Evolutionary conservation across 2,797 vertebrate genomes (phyloP), one percentile per base, ranked within the genome.

Genomic region (Cryptoprocta ferox): DNA sequence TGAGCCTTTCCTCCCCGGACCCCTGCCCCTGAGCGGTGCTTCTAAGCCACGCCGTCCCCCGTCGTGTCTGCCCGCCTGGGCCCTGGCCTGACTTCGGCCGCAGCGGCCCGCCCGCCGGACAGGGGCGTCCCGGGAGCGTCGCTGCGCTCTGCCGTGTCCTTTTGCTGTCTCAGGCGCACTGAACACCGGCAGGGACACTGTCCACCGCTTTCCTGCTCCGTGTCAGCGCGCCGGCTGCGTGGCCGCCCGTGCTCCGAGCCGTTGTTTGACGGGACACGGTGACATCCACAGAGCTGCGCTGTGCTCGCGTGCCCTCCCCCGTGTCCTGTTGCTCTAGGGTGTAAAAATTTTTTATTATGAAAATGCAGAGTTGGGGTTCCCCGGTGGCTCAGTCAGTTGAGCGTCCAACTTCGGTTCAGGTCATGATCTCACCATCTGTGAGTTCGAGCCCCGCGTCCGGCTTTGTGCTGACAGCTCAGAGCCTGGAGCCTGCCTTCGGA

Each of bases 151-250:
- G 37, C 30, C 39, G 26, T 81, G 48, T 35, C 30, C 5, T 39
- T 79, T 70, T 26, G 18, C 13, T 56, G 28, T 56, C 66, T 71
- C 30, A 18, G 56, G 59, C 11, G 16, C 65, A 2, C 28, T 13
- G 15, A 16, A 6, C 71, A 9, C 37, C 42, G n/a, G 0, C 9
- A 18, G 56, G 56, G 21, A 59, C 21, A 7, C 56, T 24, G 56
- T 59, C 56, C 8, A 24, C 21, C 10, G n/a, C 63, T 73, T 39
- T 19, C 24, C 19, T 11, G 1, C 26, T 28, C 32, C 12, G 0
- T 3, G 0, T 0, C 3, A 5, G 15, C 3, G 5, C 1, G 4
- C 3, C 2, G 2, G 19, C 42, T 18, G 24, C 10, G 2, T 18
- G 7, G 3, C 7, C 0, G 19, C 10, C 21, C 4, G 13, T 3